A percentile compares a stretch with the other conserved stretches of the same genome.
phyloP scores from a whole-genome alignment of 2,888 invertebrate genomes.

The Idaea aversata region DNA sequence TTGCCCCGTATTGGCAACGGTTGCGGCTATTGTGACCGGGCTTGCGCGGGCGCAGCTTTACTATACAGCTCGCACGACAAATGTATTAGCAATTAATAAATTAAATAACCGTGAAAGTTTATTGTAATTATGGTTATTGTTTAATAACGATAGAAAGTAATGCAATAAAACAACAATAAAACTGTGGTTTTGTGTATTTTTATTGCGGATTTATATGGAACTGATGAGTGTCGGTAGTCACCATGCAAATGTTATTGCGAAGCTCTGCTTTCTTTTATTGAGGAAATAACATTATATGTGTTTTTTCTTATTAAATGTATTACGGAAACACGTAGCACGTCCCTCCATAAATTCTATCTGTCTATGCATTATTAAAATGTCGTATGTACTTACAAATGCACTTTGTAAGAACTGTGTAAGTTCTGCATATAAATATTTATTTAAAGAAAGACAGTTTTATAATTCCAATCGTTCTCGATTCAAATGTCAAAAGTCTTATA shows the following conservation, averaged over 20 bases:
- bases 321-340: neutral
- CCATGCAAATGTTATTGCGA: neutral
- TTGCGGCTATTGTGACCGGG: slow-evolving; percentile 39
- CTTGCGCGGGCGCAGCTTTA: slow-evolving; percentile 44
- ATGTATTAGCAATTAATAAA: slow-evolving; percentile 30
- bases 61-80: slow-evolving; percentile 39
- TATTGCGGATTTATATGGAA: slow-evolving; percentile 4
- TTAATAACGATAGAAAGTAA: slow-evolving; percentile 13
- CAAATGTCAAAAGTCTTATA: too few relatives aligned
- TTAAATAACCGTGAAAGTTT: slow-evolving; percentile 22
- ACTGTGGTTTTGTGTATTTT: neutral
- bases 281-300: neutral
- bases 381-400: neutral
- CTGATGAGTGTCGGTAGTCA: neutral
- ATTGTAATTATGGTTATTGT: slow-evolving; percentile 24
- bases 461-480: too few relatives aligned
- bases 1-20: slow-evolving; percentile 62
- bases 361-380: neutral
- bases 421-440: too few relatives aligned
- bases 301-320: neutral
- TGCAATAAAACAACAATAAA: slow-evolving; percentile 5
- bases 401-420: neutral
- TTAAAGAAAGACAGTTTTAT: too few relatives aligned
- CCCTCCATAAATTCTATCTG: neutral
- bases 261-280: slow-evolving; percentile 1